Base-by-base conservation (phyloP, 2,797 vertebrate species). In the Danio jaintianensis region DNA sequence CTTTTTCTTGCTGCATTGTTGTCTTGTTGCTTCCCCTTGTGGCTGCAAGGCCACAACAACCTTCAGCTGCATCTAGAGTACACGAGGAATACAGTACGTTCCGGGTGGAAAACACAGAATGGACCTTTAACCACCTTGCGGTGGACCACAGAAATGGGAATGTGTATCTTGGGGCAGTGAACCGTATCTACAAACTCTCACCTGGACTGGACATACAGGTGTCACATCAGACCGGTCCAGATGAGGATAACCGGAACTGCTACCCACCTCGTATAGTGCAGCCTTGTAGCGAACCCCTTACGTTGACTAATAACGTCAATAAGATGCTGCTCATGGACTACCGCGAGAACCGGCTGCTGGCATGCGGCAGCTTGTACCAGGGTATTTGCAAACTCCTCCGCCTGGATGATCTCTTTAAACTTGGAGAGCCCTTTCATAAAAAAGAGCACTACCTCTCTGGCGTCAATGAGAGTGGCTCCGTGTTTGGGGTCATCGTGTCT, bases 271-370 rank as follows among this genome's bases (percentile, higher is more conserved):
- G 95, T 79, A 96, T 99, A 0, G 98, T 99, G 59, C 98, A 99
- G 90, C 96, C 97, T 1, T 99, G 98, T 92, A 96, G 95, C 0
- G 97, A 99, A 85, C 96, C 96, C 2, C 91, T 99, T 82, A 92
- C 93, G 0, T 93, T 94, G 85, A 99, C 96, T 78, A 97, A 99
- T 92, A 99, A 99, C 20, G 94, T 99, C 83, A 99, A 99, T 91
- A 99, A 99, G 90, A 96, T 99, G 96, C 95, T 99, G 76, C 93
- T 99, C 81, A 98, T 99, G 89, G 98, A 99, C 94, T 98, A 99
- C 81, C 95, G 96, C 79, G 97, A 98, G 92, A 97, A 98, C 80
- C 90, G 98, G 47, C 90, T 99, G 87, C 94, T 99, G 62, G 98
- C 98, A 0, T 99, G 98, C 3, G 98, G 98, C 53, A 98, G 97